These are phyloP conservation scores for Drosophila malerkotliana DNA, from an alignment of 1,140 invertebrate genomes.

Conservation along the genomic window DNA sequence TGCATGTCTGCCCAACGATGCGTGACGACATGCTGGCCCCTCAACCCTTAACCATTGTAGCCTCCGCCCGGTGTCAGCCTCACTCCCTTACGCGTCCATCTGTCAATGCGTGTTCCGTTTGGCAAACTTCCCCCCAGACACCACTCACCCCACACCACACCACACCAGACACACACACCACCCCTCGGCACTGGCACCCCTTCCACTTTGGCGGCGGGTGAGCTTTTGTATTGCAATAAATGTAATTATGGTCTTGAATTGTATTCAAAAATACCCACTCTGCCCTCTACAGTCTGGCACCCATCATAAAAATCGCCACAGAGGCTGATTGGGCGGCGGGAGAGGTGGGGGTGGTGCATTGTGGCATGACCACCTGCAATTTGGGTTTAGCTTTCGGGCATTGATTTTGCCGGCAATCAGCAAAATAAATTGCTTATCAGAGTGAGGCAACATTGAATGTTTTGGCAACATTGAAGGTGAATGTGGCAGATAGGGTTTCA, in stretches of 20 bases:
- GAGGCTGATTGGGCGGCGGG: background rate
- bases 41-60: conserved; percentile 11
- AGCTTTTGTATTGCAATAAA: conserved; percentile 73
- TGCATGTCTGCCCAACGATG: conserved; percentile 73
- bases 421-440: conserved; percentile 45
- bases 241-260: conserved; percentile 75
- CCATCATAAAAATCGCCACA: conserved; percentile 13
- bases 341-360: conserved; percentile 18
- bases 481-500: background rate
- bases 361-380: conserved; percentile 41
- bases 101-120: conserved; percentile 46
- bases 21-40: conserved; percentile 78
- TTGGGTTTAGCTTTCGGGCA: conserved; percentile 41
- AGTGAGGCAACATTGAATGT: conserved; percentile 13
- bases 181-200: conserved; percentile 9
- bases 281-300: conserved; percentile 18
- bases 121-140: conserved; percentile 37
- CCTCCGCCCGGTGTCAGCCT: conserved; percentile 7
- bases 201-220: conserved; percentile 11
- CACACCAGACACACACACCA: conserved; percentile 8
- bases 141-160: conserved; percentile 18
- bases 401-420: conserved; percentile 45
- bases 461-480: conserved; percentile 4
- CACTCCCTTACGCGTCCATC: conserved; percentile 33
- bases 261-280: conserved; percentile 58